Percentiles rank a stretch among this genome's conserved stretches.
Conservation (phyloP, 2,888 invertebrate genomes). For the Alitta virens region DNA sequence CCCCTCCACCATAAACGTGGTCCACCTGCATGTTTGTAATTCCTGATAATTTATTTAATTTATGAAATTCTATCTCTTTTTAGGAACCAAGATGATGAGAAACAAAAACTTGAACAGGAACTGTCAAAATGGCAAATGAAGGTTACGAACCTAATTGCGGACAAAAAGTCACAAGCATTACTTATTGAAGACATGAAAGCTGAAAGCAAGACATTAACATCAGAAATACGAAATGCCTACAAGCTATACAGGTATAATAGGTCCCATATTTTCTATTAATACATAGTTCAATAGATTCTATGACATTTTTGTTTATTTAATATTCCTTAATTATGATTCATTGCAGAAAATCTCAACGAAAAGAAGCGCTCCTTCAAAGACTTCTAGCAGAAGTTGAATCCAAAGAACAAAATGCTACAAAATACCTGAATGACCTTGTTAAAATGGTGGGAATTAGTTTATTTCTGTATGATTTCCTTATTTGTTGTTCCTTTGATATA, state of each 20-base stretch:
- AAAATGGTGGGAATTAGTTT: slow-evolving; percentile 26
- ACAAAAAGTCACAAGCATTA: slow-evolving; percentile 35
- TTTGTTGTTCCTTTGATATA: too few species aligned
- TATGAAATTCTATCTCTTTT: neutral
- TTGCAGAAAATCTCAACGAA: slow-evolving; percentile 41
- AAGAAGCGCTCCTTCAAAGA: slow-evolving; percentile 41
- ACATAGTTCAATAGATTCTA: neutral
- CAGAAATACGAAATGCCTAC: slow-evolving; percentile 40
- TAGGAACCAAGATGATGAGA: slow-evolving; percentile 35
- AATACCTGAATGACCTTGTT: slow-evolving; percentile 46
- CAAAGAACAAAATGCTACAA: slow-evolving; percentile 45
- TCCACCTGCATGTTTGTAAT: too few species aligned
- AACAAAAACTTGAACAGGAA: slow-evolving; percentile 21
- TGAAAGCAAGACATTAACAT: slow-evolving; percentile 40
- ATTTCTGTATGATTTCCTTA: too few species aligned
- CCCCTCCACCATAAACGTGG: too few species aligned
- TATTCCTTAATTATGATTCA: neutral
- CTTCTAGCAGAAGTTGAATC: slow-evolving; percentile 46
- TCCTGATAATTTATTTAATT: too few species aligned
- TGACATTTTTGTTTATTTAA: neutral
- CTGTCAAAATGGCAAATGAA: neutral
- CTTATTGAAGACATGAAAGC: slow-evolving; percentile 38
- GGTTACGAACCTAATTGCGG: slow-evolving; percentile 18
- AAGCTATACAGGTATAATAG: slow-evolving; percentile 45
- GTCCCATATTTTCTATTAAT: neutral